Base-by-base conservation (phyloP, 1,140 invertebrate species). In the Dolichoris vasculosae region DNA sequence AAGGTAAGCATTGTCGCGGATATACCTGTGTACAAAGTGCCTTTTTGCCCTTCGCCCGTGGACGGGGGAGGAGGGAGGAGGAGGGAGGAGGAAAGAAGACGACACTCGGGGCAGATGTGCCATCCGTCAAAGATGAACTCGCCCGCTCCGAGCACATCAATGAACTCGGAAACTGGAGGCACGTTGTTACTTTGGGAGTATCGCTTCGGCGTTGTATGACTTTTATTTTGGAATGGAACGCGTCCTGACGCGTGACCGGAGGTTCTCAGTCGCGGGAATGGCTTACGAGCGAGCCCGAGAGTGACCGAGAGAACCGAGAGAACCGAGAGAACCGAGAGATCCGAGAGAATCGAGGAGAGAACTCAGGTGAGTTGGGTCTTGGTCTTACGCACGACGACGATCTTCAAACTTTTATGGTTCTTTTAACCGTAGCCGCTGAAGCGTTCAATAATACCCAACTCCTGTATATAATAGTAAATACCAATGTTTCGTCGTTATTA, bases 51-150 rank as follows among this genome's bases (percentile, higher is more conserved):
- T 82, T 59, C 73, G 46, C 35, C n/a, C n/a, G n/a, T n/a, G n/a
- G n/a, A n/a, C n/a, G n/a, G n/a, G n/a, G n/a, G n/a, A n/a, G n/a
- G n/a, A n/a, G n/a, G n/a, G n/a, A n/a, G n/a, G n/a, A n/a, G n/a
- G n/a, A n/a, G n/a, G n/a, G n/a, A n/a, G n/a, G n/a, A n/a, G 32
- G n/a, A 26, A 30, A 59, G 55, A 59, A 9, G 23, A 59, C 30
- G 23, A 11, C 32, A 86, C 76, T 84, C 84, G 78, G 86, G 88
- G 91, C 92, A 92, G 92, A 93, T 93, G 92, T 88, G 82, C 73
- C 90, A 91, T 92, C 79, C 88, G 88, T 92, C 91, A 91, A 91
- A 91, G 88, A 92, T 91, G 86, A 91, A 91, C 89, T 91, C 88
- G 88, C 90, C 85, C 91, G 90, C 87, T 90, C 88, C 63, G 77